Evolutionary conservation across 2,113 vertebrate genomes (phyloP), one percentile per base, ranked within the genome.

Genomic region (Drymodes brunneopygia): DNA sequence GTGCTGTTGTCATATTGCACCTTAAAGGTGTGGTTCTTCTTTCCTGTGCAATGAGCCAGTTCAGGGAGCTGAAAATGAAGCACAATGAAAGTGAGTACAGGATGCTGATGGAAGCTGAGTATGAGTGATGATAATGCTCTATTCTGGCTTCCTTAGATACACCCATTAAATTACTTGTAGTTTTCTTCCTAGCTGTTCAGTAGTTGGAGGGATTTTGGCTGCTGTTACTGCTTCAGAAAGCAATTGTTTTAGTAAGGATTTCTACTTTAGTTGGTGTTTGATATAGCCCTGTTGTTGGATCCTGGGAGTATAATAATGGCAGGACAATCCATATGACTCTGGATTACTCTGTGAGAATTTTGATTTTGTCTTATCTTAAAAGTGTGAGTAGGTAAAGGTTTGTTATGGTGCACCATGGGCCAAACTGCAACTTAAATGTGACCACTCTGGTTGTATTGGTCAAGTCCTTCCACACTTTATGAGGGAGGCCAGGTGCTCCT

Each of bases 1-100:
- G 20, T 4, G 4, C 11, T 20, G 6, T 36, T 45, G 25, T 58
- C 0, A 9, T 18, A 1, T 10, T 56, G 12, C 2, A 40, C 67
- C 10, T 17, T 62, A 60, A 31, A 86, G 44, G 45, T 4, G 10
- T 25, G 19, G 6, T 1, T 74, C 2, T 47, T 48, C 8, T 2
- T 60, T 61, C 12, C 14, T 80, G 28, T 81, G 12, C 0, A 62
- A 16, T 36, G 20, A 78, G 27, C 6, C 0, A 7, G 17, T 20
- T 88, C 16, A 58, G 57, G 45, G 69, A 77, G 42, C 9, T 47
- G 31, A 54, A 57, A 79, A 13, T 28, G 1, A 60, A 72, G 12
- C 7, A 8, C 12, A 38, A 28, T 1, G 28, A 12, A 71, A 92
- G 14, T 28, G 6, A 42, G 15, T 83, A 38, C 0, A 64, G 28